Conservation (phyloP, 2,797 vertebrate genomes). For the Telmatherina bonti region DNA sequence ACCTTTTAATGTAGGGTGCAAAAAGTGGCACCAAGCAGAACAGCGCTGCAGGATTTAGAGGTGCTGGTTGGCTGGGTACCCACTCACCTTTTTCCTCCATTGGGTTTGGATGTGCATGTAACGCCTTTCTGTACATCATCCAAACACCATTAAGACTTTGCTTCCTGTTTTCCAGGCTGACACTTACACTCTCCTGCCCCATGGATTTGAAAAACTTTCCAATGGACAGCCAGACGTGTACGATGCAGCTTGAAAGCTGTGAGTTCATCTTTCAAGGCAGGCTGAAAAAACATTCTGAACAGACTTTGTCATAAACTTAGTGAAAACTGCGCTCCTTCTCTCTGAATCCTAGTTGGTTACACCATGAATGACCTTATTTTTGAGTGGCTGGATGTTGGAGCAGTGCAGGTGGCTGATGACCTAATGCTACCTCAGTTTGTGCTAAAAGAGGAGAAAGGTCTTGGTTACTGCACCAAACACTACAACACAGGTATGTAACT, state of each 20-base stretch:
- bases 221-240: slow-evolving; percentile 96
- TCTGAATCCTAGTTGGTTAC: slow-evolving; percentile 88
- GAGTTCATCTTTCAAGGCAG: slow-evolving; percentile 74
- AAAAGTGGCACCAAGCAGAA: slow-evolving; percentile 22
- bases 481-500: slow-evolving; percentile 92
- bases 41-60: slow-evolving; percentile 11
- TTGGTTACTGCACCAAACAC: slow-evolving; percentile 95
- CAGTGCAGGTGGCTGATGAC: slow-evolving; percentile 94
- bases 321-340: not conserved
- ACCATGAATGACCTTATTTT: slow-evolving; percentile 98
- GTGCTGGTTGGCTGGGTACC: slow-evolving; percentile 6
- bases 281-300: not conserved
- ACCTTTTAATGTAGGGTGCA: slow-evolving; percentile 30
- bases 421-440: slow-evolving; percentile 94
- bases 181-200: slow-evolving; percentile 92
- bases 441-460: slow-evolving; percentile 91
- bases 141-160: not conserved
- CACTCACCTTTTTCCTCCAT: not conserved
- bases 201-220: slow-evolving; percentile 99
- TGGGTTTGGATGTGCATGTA: slow-evolving; percentile 2
- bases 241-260: slow-evolving; percentile 98
- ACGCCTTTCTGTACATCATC: slow-evolving; percentile 21
- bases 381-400: slow-evolving; percentile 92
- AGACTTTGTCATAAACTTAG: slow-evolving; percentile 1
- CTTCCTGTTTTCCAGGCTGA: slow-evolving; percentile 83